Evolutionary conservation across 2,888 invertebrate species (phyloP), one percentile per base, ranked within the genome.

Genomic region (Trichacis sp.): DNA sequence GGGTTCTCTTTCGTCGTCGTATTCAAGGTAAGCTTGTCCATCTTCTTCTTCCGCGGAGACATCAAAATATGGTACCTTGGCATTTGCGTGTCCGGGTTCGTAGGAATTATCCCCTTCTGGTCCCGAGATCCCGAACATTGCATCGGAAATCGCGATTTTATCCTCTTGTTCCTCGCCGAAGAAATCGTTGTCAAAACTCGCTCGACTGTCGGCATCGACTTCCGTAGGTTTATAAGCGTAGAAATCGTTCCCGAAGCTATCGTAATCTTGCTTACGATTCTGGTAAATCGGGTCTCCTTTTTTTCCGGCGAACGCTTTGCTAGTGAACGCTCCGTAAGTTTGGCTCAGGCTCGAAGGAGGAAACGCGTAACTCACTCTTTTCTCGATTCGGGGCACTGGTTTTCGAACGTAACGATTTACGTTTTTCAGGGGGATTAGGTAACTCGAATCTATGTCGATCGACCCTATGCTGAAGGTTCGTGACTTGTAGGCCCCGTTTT

Each of bases 271-370:
- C 12, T 43, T 43, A 3, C 43, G 43, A 11, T 42, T 17, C 9
- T 3, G 6, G 42, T 14, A 36, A 36, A 11, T 17, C 2, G 46
- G 5, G 14, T 49, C 50, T 11, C 47, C 24, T n/a, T 66, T 36
- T 2, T 19, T 59, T 17, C 20, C 50, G 17, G n/a, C 48, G 30
- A 59, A 67, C 0, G 67, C 15, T 6, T 63, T 59, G 9, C 48
- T 45, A 14, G 63, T 67, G 33, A 67, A 67, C 9, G 55, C 49
- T 42, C 18, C 60, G 15, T 63, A 63, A 20, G 59, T 53, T 9
- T 60, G 50, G 36, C 42, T 48, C 5, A 59, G n/a, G 19, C 40
- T 53, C 4, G 1, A 11, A 1, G 57, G 33, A 11, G 62, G 59
- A 8, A 51, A 8, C 9, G 59, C 12, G 33, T 59, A 17, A 4